phyloP scores from a whole-genome alignment of 1,140 invertebrate species.

The Drosophila guanche region DNA sequence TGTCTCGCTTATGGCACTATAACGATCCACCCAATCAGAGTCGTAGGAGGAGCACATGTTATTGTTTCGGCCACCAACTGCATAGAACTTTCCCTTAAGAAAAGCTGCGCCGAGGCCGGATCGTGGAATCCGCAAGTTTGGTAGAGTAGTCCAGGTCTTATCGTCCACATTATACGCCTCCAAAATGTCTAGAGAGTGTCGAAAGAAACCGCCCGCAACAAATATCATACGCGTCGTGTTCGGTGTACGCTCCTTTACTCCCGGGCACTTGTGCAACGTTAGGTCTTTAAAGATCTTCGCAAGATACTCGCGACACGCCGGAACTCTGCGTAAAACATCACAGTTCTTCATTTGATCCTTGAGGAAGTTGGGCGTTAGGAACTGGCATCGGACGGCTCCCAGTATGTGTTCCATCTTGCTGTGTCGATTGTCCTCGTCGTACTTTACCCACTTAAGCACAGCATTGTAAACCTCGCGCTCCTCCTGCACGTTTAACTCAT shows the following conservation, averaged over 20 bases:
- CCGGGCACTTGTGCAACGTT: constrained; percentile 91
- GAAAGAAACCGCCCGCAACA: constrained; percentile 94
- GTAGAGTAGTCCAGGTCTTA: constrained; percentile 91
- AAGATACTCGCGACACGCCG: constrained; percentile 94
- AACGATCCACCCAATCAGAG: constrained; percentile 90
- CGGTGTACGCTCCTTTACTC: constrained; percentile 92
- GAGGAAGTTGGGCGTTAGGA: constrained; percentile 94
- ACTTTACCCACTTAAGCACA: constrained; percentile 94
- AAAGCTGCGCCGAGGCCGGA: constrained; percentile 95
- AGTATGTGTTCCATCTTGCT: constrained; percentile 94
- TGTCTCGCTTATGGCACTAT: constrained; percentile 77
- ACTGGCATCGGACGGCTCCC: constrained; percentile 94
- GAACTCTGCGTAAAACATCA: constrained; percentile 93
- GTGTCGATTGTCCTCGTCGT: constrained; percentile 92
- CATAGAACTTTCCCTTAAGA: constrained; percentile 92
- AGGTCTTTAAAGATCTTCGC: constrained; percentile 95
- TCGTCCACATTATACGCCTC: constrained; percentile 95
- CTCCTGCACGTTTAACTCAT: constrained; percentile 95
- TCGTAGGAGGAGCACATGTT: constrained; percentile 91
- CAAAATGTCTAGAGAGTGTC: constrained; percentile 92
- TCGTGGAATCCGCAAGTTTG: constrained; percentile 91
- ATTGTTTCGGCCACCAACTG: constrained; percentile 95
- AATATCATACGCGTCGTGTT: constrained; percentile 94
- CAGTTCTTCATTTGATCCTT: constrained; percentile 96
- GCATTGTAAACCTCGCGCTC: constrained; percentile 96